phyloP scores from a whole-genome alignment of 2,797 vertebrate genomes.

The Cyclopterus lumpus region DNA sequence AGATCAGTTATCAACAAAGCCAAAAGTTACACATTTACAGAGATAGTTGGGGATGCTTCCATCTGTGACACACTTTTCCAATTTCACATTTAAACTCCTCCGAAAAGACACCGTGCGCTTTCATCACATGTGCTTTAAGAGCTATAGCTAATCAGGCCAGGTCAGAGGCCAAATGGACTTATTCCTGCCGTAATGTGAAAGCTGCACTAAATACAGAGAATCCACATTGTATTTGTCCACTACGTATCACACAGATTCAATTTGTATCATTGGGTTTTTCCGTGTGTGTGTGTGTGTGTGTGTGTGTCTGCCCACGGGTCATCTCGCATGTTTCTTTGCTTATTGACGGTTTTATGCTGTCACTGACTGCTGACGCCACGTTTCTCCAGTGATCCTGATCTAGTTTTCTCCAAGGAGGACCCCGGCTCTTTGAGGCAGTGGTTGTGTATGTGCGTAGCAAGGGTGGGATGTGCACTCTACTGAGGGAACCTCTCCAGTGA shows the following conservation, averaged over 20 bases:
- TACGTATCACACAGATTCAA: neutral
- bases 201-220: neutral
- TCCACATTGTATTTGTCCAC: neutral
- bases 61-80: conserved; percentile 31
- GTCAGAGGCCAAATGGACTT: conserved; percentile 25
- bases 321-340: neutral
- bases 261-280: neutral
- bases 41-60: conserved; percentile 21
- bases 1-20: conserved; percentile 25
- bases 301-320: neutral
- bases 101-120: neutral
- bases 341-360: neutral
- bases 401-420: neutral
- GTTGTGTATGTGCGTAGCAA: neutral
- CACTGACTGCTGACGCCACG: neutral
- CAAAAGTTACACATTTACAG: conserved; percentile 8
- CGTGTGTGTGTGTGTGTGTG: neutral
- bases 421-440: neutral
- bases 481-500: neutral
- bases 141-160: conserved; percentile 41
- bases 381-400: neutral
- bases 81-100: conserved; percentile 20
- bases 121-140: conserved; percentile 16
- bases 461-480: neutral
- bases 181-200: neutral